Evolutionary conservation across 2,888 invertebrate genomes (phyloP), one percentile per base, ranked within the genome.

Genomic region (Rhagonycha fulva): DNA sequence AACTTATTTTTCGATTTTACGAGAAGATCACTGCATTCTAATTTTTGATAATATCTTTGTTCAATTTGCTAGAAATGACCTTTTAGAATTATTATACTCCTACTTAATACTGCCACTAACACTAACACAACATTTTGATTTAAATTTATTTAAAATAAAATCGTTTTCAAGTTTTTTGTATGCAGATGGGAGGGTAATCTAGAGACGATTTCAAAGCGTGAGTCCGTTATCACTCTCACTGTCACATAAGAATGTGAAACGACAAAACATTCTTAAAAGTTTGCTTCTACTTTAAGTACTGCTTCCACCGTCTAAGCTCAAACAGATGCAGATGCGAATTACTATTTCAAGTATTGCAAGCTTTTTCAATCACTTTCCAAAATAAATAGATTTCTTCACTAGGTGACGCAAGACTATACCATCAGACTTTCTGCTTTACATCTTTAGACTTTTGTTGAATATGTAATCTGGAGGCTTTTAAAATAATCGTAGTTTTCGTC

Each of bases 141-240:
- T 26, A 68, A 28, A 68, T 68, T 68, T 47, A 68, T 32, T 66
- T 66, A 66, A 66, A 66, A 14, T 30, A 47, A 75, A 75, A 76
- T 77, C 79, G 74, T 76, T 78, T 72, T 60, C 72, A 68, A 72
- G 62, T 70, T 76, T 75, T 81, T 80, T 79, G 83, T 80, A 84
- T 85, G 84, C 82, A 85, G 84, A 84, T 85, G 83, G 83, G 83
- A 83, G 84, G 84, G 83, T 83, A 84, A 85, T 85, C 84, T 83
- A 84, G 82, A 84, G 83, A 83, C 84, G 85, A 86, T 85, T 85
- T 85, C 85, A 85, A 86, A 86, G 85, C 83, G 83, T 83, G 84
- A 83, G 83, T 82, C 84, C 85, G 85, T 86, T 86, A 86, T 86
- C 86, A 83, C 84, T 80, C 83, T 80, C 82, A 80, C 82, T 80